These are phyloP conservation scores for Agrochola macilenta DNA, from an alignment of 2,888 invertebrate genomes.

Conservation along the genomic window DNA sequence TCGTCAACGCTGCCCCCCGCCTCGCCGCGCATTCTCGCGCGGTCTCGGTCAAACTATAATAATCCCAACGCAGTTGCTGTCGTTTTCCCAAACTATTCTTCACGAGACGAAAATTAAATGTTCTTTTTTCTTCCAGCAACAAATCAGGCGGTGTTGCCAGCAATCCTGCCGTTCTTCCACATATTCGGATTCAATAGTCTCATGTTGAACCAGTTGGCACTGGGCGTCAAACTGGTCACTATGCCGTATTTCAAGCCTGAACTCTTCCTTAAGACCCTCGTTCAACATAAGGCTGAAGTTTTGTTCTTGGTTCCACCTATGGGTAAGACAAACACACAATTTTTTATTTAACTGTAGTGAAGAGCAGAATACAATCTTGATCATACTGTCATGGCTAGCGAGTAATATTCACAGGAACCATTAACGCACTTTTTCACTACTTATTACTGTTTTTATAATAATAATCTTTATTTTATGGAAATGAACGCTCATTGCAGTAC, in stretches of 20 bases:
- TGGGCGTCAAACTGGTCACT: constrained; percentile 92
- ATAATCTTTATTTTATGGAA: background rate
- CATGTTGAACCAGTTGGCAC: constrained; percentile 90
- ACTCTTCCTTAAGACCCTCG: constrained; percentile 91
- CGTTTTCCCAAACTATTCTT: background rate
- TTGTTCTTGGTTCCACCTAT: constrained; percentile 95
- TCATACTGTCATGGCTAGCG: background rate
- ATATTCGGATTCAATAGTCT: constrained; percentile 94
- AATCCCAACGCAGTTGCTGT: background rate
- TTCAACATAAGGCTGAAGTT: constrained; percentile 91
- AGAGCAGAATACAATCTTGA: background rate
- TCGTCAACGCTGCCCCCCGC: no score
- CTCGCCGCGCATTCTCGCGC: no score
- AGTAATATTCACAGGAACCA: background rate
- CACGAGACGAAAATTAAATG: background rate
- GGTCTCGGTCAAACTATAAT: no score
- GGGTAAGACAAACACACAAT: constrained; percentile 84
- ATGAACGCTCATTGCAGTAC: background rate
- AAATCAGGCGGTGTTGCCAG: constrained; percentile 91
- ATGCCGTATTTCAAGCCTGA: constrained; percentile 94
- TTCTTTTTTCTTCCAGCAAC: constrained; percentile 73
- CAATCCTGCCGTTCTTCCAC: constrained; percentile 95
- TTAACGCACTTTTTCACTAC: background rate
- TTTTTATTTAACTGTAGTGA: background rate
- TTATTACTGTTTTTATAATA: background rate